phyloP scores from a whole-genome alignment of 2,888 invertebrate species.

The Hedychridium roseum region DNA sequence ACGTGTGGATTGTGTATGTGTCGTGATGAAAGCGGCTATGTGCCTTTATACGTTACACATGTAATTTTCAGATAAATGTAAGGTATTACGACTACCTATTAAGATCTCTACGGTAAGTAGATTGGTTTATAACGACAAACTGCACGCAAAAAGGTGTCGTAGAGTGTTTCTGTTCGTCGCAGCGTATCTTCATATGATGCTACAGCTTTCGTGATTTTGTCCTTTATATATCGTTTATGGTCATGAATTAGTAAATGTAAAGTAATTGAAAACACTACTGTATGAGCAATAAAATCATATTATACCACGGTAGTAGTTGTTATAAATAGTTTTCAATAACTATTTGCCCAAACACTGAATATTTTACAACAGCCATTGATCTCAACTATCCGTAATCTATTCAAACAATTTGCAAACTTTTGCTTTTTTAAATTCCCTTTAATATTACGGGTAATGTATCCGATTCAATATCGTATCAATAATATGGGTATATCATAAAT shows the following conservation, averaged over 20 bases:
- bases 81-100: constrained; percentile 53
- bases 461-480: constrained; percentile 60
- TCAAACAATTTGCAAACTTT: constrained; percentile 54
- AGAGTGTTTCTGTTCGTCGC: constrained; percentile 9
- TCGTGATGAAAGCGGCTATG: constrained; percentile 56
- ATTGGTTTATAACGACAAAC: constrained; percentile 52
- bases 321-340: constrained; percentile 57
- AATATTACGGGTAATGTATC: constrained; percentile 47
- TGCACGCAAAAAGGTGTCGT: constrained; percentile 41
- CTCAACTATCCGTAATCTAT: constrained; percentile 57
- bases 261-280: constrained; percentile 52
- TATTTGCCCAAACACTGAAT: constrained; percentile 61
- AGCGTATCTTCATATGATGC: constrained; percentile 7
- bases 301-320: constrained; percentile 50
- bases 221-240: constrained; percentile 1
- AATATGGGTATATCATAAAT: constrained; percentile 61
- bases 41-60: constrained; percentile 51
- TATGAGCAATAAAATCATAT: constrained; percentile 51
- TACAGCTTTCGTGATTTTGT: background rate
- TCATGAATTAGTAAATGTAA: constrained; percentile 50
- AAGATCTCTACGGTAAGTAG: constrained; percentile 52
- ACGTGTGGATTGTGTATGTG: constrained; percentile 35
- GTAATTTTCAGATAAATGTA: constrained; percentile 55
- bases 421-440: constrained; percentile 38
- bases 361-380: constrained; percentile 61